Conservation (phyloP, 2,113 vertebrate species). For the Orientallactaga bullata region DNA sequence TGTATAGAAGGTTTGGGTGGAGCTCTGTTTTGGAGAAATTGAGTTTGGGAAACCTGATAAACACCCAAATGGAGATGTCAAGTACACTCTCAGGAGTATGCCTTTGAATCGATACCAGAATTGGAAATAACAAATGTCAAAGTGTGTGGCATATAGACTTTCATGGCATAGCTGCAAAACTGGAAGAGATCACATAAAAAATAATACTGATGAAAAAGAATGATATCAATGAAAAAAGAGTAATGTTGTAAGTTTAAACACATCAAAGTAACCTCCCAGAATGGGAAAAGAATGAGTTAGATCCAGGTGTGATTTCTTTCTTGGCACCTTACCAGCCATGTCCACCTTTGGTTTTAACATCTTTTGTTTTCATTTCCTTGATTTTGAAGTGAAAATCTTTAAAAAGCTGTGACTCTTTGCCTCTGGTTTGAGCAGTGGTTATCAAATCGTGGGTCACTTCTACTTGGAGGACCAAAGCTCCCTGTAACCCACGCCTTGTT, state of each 20-base stretch:
- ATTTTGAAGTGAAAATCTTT: conserved; percentile 47
- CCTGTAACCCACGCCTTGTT: neutral
- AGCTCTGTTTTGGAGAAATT: conserved; percentile 49
- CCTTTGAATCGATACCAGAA: neutral
- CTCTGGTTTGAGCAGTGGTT: neutral
- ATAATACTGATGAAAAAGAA: too few species aligned
- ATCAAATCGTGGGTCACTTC: neutral
- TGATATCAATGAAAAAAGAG: neutral
- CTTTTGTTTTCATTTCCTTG: neutral
- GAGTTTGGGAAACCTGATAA: neutral
- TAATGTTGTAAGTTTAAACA: neutral
- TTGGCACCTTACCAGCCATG: neutral
- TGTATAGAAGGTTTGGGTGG: neutral
- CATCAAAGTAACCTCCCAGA: neutral
- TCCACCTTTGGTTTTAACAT: neutral
- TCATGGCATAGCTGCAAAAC: neutral
- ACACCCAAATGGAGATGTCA: neutral
- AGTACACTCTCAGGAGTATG: neutral
- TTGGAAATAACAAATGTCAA: conserved; percentile 23
- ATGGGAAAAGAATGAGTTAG: neutral
- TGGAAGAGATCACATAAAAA: neutral
- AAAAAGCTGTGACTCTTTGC: neutral
- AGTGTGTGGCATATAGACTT: neutral
- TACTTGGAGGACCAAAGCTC: neutral
- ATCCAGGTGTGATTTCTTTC: neutral